Evolutionary conservation across 1,140 invertebrate genomes (phyloP).

Genomic region (Ips nitidus): DNA sequence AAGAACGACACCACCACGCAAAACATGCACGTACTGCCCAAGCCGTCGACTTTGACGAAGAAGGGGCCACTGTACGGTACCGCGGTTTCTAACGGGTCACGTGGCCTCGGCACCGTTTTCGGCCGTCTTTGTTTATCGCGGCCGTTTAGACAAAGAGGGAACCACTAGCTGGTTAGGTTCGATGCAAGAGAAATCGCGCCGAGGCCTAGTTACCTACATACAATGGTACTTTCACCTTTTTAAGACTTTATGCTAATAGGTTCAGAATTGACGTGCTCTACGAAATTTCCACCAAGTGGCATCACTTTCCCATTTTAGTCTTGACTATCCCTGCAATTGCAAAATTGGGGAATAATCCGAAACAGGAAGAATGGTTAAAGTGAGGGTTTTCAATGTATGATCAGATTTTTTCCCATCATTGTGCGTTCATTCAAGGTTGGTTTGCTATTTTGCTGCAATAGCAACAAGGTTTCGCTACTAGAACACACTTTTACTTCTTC

Average conservation of each 20-base stretch:
- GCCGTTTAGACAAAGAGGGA: slow-evolving; percentile 37
- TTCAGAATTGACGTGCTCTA: no score
- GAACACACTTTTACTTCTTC: slow-evolving; percentile 8
- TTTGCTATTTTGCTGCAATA: slow-evolving; percentile 1
- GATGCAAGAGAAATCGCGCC: slow-evolving; percentile 39
- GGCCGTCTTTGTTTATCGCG: slow-evolving; percentile 28
- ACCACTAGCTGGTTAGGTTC: slow-evolving; percentile 24
- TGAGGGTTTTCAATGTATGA: no score
- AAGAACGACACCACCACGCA: slow-evolving; percentile 21
- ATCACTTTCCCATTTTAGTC: no score
- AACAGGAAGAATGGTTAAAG: no score
- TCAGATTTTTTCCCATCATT: neutral
- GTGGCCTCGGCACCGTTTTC: slow-evolving; percentile 33
- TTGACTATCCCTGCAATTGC: no score
- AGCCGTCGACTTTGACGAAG: slow-evolving; percentile 29
- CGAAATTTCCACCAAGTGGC: no score
- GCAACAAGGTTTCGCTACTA: slow-evolving; percentile 9
- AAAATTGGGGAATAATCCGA: no score
- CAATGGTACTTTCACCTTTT: slow-evolving; percentile 50
- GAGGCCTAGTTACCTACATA: slow-evolving; percentile 52
- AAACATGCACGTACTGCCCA: slow-evolving; percentile 15
- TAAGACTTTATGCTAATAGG: neutral
- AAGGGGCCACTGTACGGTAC: slow-evolving; percentile 32
- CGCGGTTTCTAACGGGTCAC: slow-evolving; percentile 41
- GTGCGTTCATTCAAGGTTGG: slow-evolving; percentile 9